Conservation (phyloP, 2,797 vertebrate genomes). For the Huso huso region DNA sequence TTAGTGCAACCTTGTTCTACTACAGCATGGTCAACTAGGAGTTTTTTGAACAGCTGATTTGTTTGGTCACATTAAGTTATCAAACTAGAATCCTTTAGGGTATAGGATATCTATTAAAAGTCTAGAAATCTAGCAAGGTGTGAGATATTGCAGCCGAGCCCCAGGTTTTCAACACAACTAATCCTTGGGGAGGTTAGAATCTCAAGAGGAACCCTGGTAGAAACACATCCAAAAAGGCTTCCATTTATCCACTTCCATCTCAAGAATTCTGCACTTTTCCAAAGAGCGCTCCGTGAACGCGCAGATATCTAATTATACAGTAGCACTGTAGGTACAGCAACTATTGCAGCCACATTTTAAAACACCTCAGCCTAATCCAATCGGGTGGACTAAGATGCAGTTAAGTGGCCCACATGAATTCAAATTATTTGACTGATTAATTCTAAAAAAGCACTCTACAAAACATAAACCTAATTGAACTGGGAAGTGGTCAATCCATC, state of each 20-base stretch:
- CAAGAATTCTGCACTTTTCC: slow-evolving; percentile 1
- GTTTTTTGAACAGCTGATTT: slow-evolving; percentile 16
- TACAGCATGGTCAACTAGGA: slow-evolving; percentile 8
- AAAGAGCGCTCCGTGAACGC: too few relatives aligned
- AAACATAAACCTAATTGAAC: neutral
- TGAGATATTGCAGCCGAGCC: slow-evolving; percentile 21
- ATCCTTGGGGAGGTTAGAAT: slow-evolving; percentile 18
- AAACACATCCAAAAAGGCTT: slow-evolving; percentile 22
- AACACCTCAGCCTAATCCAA: too few relatives aligned
- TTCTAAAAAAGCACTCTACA: neutral
- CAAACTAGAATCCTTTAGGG: slow-evolving; percentile 20
- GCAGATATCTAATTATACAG: too few relatives aligned
- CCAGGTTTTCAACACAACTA: slow-evolving; percentile 22
- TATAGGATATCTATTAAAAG: slow-evolving; percentile 23
- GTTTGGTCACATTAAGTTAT: slow-evolving; percentile 22
- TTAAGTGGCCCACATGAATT: too few relatives aligned
- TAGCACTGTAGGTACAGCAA: too few relatives aligned
- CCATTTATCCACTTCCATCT: slow-evolving; percentile 27
- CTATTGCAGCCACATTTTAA: too few relatives aligned
- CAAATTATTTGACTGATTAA: too few relatives aligned
- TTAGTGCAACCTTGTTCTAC: neutral
- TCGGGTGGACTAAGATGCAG: too few relatives aligned
- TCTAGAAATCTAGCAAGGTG: slow-evolving; percentile 22
- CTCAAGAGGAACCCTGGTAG: slow-evolving; percentile 24
- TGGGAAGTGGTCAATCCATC: neutral